phyloP scores from a whole-genome alignment of 2,888 invertebrate species.

The Phasia obesa region DNA sequence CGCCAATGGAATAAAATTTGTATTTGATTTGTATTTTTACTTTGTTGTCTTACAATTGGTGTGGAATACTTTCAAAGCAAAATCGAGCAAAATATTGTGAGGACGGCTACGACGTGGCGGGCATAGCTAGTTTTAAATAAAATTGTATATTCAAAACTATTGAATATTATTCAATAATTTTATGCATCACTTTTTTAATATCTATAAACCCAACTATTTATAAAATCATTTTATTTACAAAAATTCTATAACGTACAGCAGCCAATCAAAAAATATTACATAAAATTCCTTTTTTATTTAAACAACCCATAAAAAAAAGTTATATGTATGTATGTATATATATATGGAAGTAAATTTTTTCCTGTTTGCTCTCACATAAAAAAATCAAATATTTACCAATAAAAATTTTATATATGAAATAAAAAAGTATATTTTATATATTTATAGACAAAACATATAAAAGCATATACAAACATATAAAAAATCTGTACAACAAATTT shows the following conservation, averaged over 20 bases:
- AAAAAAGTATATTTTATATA: constrained; percentile 42
- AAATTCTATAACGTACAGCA: constrained; percentile 9
- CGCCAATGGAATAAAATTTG: too few relatives aligned
- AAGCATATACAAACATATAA: constrained; percentile 28
- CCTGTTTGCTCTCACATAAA: constrained; percentile 11
- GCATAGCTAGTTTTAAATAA: too few relatives aligned
- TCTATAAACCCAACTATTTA: background rate
- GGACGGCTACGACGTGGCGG: too few relatives aligned
- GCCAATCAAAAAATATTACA: constrained; percentile 65
- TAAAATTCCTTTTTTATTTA: constrained; percentile 52
- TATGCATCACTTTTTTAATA: too few relatives aligned
- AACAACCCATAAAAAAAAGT: constrained; percentile 44
- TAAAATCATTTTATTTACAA: background rate
- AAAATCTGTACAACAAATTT: constrained; percentile 27
- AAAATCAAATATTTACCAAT: constrained; percentile 67
- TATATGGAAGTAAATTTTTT: too few relatives aligned
- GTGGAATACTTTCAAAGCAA: too few relatives aligned
- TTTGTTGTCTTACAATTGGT: too few relatives aligned
- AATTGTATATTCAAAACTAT: too few relatives aligned
- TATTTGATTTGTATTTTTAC: too few relatives aligned
- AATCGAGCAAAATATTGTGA: too few relatives aligned
- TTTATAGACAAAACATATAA: constrained; percentile 20
- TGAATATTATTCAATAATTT: too few relatives aligned
- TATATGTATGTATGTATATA: background rate
- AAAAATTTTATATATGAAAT: constrained; percentile 48